Conservation (phyloP, 1,140 invertebrate genomes). For the Panulirus ornatus region DNA sequence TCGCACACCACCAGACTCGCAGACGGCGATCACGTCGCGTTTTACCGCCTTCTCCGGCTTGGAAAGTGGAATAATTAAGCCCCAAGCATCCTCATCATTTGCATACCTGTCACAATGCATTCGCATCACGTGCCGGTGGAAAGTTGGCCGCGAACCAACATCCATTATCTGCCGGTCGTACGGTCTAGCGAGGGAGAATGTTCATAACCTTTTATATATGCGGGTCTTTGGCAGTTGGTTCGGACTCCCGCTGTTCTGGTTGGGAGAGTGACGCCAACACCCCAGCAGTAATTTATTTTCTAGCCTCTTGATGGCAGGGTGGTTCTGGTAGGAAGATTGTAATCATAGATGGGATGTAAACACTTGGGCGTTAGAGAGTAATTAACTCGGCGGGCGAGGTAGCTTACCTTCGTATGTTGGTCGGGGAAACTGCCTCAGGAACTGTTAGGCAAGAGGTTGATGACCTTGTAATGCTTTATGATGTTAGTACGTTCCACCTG, state of each 20-base stretch:
- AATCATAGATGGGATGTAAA: not conserved
- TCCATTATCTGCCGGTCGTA: not conserved
- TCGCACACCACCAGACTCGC: not conserved
- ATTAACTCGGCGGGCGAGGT: too few relatives aligned
- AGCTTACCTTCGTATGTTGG: too few relatives aligned
- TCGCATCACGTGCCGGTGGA: not conserved
- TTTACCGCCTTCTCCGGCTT: not conserved
- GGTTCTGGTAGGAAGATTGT: not conserved
- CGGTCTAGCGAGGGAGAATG: not conserved
- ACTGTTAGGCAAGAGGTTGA: too few relatives aligned
- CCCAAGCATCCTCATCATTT: not conserved
- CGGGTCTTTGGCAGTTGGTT: not conserved
- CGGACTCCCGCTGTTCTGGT: too few relatives aligned
- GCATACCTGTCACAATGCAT: constrained; percentile 11
- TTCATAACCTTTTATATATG: not conserved
- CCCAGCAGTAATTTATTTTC: not conserved
- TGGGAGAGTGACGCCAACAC: not conserved
- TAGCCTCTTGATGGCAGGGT: not conserved
- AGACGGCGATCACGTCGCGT: not conserved
- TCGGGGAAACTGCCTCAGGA: too few relatives aligned
- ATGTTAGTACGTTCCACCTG: too few relatives aligned
- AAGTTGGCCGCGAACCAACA: not conserved
- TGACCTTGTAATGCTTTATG: too few relatives aligned
- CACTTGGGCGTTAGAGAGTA: too few relatives aligned
- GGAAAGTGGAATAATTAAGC: constrained; percentile 8